Evolutionary conservation across 2,888 invertebrate genomes (phyloP), one percentile per base, ranked within the genome.

Genomic region (Luffia ferchaultella): DNA sequence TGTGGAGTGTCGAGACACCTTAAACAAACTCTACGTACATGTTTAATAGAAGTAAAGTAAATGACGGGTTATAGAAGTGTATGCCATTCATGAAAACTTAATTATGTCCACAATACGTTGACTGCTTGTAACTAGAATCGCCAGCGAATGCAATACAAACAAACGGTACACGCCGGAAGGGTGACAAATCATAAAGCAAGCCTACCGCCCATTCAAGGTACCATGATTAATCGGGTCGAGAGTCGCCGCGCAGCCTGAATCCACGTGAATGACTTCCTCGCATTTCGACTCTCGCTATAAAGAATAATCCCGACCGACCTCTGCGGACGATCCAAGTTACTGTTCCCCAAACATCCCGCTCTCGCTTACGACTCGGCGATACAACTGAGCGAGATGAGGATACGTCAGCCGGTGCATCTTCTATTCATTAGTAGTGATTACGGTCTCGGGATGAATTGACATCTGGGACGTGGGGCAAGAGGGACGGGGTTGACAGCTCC

Each of bases 351-450:
- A 57, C 63, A 63, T 73, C 76, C 68, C 67, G 58, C 63, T 79
- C 72, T 55, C 57, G 54, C 77, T 62, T 64, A 58, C 57, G 64
- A 51, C 49, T 51, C 52, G 54, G 54, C 58, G 56, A 52, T 56
- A 60, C 17, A 73, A 52, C 58, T 54, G 69, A 83, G 57, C 60
- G 74, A 68, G 82, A 80, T 60, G 59, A 64, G 56, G 55, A 54
- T 59, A 65, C 55, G 64, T 76, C 66, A 67, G 71, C 64, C 64
- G 67, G 60, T 58, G 60, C 67, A 64, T 58, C 76, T 68, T 69
- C 79, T 76, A 77, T 77, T 83, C 82, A 83, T 83, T 83, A 83
- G 82, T 76, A 65, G 73, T 71, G 76, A 75, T 75, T 77, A 77
- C 65, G 58, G 49, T 46, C 61, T 58, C 65, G 71, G 76, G 77